These are phyloP conservation scores for Clarias gariepinus DNA, from an alignment of 2,113 vertebrate genomes.

Conservation along the genomic window DNA sequence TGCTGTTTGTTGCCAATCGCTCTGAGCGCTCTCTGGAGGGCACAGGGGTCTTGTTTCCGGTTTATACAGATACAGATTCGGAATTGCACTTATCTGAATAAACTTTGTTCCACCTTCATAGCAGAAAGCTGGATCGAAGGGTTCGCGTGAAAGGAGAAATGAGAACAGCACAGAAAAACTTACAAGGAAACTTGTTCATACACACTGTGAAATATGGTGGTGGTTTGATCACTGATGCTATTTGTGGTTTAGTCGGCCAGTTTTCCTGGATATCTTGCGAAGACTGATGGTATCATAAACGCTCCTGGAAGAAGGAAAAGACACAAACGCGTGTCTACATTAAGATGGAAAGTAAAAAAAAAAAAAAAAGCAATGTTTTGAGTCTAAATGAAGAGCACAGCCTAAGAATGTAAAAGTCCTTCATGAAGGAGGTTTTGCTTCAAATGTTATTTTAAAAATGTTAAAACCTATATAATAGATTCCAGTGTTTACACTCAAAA, in stretches of 20 bases:
- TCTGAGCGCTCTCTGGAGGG: background rate
- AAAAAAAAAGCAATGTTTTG: background rate
- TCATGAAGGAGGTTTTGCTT: background rate
- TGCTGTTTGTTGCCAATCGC: background rate
- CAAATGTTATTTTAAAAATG: background rate
- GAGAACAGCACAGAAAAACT: background rate
- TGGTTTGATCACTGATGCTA: background rate
- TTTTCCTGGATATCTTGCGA: background rate
- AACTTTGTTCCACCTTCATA: background rate
- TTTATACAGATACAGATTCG: background rate
- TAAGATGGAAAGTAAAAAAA: background rate
- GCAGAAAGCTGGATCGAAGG: background rate
- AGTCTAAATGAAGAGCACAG: background rate
- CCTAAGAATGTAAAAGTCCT: background rate
- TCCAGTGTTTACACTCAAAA: background rate
- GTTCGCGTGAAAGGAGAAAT: background rate
- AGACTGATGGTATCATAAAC: background rate
- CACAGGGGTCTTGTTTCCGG: background rate
- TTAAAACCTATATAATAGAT: background rate
- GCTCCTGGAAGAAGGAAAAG: background rate
- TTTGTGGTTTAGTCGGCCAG: background rate
- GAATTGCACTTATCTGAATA: background rate
- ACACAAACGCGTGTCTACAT: background rate
- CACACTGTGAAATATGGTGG: background rate
- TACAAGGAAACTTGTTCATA: background rate